These are phyloP conservation scores for Antechinus flavipes DNA, from an alignment of 2,113 vertebrate genomes.

Conservation along the genomic window DNA sequence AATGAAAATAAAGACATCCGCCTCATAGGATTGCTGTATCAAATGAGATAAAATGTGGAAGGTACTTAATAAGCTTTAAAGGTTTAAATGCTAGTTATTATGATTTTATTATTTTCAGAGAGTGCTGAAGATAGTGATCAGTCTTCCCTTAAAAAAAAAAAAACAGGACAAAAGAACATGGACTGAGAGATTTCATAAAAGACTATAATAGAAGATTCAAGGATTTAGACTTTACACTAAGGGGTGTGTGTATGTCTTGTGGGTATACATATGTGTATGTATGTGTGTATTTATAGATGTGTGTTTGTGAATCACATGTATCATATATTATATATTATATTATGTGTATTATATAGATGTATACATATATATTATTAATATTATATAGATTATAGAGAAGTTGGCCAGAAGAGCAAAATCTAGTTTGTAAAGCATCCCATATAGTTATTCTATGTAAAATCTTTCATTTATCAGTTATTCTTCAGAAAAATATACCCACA, in stretches of 20 bases:
- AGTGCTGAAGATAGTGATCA: neutral
- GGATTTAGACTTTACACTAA: neutral
- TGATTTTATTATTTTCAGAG: constrained; percentile 10
- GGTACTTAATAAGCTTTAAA: neutral
- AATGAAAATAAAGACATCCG: neutral
- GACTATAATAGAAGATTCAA: neutral
- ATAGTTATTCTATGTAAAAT: neutral
- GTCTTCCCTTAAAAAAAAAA: neutral
- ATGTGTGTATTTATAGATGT: neutral
- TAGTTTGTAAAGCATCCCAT: constrained; percentile 2
- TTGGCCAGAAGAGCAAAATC: neutral
- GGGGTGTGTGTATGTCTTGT: neutral
- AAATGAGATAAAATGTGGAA: neutral
- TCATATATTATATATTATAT: neutral
- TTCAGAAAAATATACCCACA: neutral
- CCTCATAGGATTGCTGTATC: neutral
- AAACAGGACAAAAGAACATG: neutral
- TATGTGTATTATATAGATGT: neutral
- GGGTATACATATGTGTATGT: neutral
- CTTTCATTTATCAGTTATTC: neutral
- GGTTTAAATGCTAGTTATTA: neutral
- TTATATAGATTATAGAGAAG: too few species aligned
- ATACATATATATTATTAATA: neutral
- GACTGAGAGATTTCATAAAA: neutral
- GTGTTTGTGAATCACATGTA: constrained; percentile 31